Evolutionary conservation across 2,797 vertebrate species (phyloP), one percentile per base, ranked within the genome.

Genomic region (Margarornis squamiger): DNA sequence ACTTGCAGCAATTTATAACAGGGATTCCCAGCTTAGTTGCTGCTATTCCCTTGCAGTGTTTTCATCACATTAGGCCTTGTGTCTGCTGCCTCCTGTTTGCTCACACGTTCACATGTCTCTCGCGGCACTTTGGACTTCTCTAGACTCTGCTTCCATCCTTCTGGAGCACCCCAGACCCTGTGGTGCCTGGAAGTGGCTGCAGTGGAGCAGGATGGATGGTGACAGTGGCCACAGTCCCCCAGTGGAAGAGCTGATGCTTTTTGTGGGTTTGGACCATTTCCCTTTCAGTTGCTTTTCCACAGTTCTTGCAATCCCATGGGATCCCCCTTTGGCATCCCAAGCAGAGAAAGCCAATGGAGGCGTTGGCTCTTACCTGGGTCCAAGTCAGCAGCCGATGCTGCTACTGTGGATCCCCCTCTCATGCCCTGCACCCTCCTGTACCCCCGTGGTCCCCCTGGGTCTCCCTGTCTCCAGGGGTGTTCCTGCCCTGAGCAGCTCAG

Each of bases 371-470:
- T 7, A 36, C 22, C 55, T 21, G 18, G 30, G n/a, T 58, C 19
- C 3, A 16, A 18, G 32, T 23, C 66, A 59, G 57, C 67, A 66
- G 58, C 88, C 43, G 57, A 18, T 30, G 7, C 24, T 34, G 51
- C 23, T 3, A 7, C 45, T 71, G 57, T 0, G 1, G 21, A n/a
- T 58, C 22, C 52, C 5, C 3, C 1, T 0, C 26, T 55, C 22
- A 24, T 46, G 30, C 32, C 45, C 5, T 4, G 18, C 12, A 12
- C 13, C 6, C 4, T 21, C 3, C 78, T 12, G 39, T 9, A 10
- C 20, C 14, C 39, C 9, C 9, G 1, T 0, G 0, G 38, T 14
- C 6, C 32, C 3, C 4, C 22, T 0, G 0, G 26, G 4, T 26
- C 32, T 86, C 59, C 59, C 17, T 16, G 48, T 57, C 66, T 27